Conservation (phyloP, 2,888 invertebrate species). For the Cryptophagus acutangulus region DNA sequence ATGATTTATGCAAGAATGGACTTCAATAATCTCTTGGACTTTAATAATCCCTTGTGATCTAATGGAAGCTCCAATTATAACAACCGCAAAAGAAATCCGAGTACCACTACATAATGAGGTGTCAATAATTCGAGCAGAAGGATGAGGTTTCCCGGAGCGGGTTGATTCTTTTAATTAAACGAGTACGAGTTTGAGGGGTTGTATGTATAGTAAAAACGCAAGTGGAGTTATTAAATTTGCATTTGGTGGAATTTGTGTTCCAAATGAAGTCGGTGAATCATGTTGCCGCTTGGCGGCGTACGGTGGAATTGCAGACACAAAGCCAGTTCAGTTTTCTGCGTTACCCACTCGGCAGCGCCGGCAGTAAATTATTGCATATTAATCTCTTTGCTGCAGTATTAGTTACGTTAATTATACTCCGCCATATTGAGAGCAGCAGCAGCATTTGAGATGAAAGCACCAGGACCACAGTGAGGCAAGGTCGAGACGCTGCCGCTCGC, state of each 20-base stretch:
- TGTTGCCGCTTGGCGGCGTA: constrained; percentile 38
- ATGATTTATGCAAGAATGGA: no score
- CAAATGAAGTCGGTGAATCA: constrained; percentile 50
- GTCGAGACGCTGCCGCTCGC: constrained; percentile 16
- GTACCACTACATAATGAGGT: no score
- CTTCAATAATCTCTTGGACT: no score
- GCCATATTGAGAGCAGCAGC: constrained; percentile 45
- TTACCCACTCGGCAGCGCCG: constrained; percentile 43
- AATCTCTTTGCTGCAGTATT: constrained; percentile 50
- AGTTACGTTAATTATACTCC: constrained; percentile 49
- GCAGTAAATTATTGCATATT: constrained; percentile 51
- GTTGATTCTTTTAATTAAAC: constrained; percentile 4
- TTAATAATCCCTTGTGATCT: neutral
- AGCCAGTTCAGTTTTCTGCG: constrained; percentile 46
- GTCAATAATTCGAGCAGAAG: no score
- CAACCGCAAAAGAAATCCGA: no score
- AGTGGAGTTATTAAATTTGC: constrained; percentile 49
- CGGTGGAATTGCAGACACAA: constrained; percentile 42
- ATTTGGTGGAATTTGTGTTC: constrained; percentile 49
- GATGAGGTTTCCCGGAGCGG: no score
- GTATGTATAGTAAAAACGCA: constrained; percentile 35
- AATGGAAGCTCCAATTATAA: neutral
- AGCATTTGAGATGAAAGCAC: constrained; percentile 37
- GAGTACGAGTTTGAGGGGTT: neutral
- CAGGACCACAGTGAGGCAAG: constrained; percentile 36